phyloP scores from a whole-genome alignment of 2,797 vertebrate genomes.

The Bovichtus variegatus region DNA sequence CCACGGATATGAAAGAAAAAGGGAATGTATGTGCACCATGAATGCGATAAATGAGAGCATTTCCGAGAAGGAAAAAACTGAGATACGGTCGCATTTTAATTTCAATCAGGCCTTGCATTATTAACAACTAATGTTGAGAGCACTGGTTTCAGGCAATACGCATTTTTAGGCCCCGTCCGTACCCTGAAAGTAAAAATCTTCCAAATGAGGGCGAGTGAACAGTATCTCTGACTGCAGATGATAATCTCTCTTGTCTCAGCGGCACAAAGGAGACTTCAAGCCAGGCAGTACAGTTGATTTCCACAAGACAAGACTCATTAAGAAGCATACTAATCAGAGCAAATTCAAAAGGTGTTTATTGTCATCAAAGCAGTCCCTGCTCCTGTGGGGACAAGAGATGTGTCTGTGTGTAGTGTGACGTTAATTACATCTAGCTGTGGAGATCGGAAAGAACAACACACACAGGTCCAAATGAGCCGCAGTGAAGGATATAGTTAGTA shows the following conservation, averaged over 20 bases:
- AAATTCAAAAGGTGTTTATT: conserved; percentile 47
- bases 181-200: too few species aligned
- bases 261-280: conserved; percentile 13
- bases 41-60: neutral
- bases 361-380: conserved; percentile 27
- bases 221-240: neutral
- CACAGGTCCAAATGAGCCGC: neutral
- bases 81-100: neutral
- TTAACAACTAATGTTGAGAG: too few species aligned
- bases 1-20: too few species aligned
- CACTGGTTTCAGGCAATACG: too few species aligned
- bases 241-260: neutral
- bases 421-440: conserved; percentile 39
- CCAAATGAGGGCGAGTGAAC: too few species aligned
- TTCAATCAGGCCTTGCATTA: neutral
- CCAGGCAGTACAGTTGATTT: conserved; percentile 25
- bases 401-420: conserved; percentile 20
- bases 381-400: neutral
- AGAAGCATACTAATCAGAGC: conserved; percentile 46
- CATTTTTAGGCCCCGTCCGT: too few species aligned
- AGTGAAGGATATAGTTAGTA: neutral
- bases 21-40: too few species aligned
- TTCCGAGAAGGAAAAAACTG: neutral
- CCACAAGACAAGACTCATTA: conserved; percentile 46
- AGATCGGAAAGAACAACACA: conserved; percentile 3